phyloP scores from a whole-genome alignment of 2,113 vertebrate species.

The Xiphophorus maculatus region DNA sequence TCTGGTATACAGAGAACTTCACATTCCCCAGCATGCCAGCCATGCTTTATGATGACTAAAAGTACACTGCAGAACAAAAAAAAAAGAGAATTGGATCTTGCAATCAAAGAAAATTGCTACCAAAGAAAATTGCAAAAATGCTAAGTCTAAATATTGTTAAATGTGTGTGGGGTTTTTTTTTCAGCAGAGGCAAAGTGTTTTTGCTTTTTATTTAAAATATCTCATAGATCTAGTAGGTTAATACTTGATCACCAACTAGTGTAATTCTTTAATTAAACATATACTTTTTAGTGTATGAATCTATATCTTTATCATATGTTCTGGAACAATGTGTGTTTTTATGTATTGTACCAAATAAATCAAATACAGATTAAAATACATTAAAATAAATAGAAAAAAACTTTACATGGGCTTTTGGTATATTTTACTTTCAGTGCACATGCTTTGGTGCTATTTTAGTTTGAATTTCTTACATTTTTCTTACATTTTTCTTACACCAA shows the following conservation, averaged over 20 bases:
- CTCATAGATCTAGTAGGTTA: background rate
- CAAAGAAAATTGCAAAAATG: background rate
- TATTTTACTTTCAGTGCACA: background rate
- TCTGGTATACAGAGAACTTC: slow-evolving; percentile 3
- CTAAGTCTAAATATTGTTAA: slow-evolving; percentile 14
- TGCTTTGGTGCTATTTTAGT: no score
- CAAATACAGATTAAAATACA: background rate
- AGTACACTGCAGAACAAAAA: background rate
- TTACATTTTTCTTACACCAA: no score
- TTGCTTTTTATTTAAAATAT: background rate
- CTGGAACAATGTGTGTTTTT: background rate
- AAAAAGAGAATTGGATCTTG: background rate
- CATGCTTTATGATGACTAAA: slow-evolving; percentile 13
- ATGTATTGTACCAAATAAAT: background rate
- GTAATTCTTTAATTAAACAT: background rate
- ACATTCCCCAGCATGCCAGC: slow-evolving; percentile 19
- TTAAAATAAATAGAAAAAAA: background rate
- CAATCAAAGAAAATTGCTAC: no score
- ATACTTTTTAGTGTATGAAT: background rate
- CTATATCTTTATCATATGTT: background rate
- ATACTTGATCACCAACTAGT: background rate
- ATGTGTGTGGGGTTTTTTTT: background rate
- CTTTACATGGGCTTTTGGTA: background rate
- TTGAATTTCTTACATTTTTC: background rate
- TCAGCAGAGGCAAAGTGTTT: background rate